Percentiles rank a stretch among this genome's conserved stretches.
Conservation (phyloP, 2,797 vertebrate species). For the Sebastes umbrosus region DNA sequence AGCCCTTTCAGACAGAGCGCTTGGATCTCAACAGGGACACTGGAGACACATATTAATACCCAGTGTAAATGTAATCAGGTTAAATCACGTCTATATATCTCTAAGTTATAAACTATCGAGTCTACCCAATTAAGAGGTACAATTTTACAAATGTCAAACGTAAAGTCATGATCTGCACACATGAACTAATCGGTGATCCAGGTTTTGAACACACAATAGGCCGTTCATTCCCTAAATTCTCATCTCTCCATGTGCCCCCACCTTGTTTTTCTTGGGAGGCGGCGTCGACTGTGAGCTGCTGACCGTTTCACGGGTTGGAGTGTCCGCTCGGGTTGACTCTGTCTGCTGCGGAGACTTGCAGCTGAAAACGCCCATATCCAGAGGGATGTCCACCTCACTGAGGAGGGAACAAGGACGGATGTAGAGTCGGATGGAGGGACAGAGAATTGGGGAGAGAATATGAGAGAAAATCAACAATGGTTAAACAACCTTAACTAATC, state of each 20-base stretch:
- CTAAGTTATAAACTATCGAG: not conserved
- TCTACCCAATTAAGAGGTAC: not conserved
- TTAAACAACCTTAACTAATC: not conserved
- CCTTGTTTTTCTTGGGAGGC: conserved; percentile 84
- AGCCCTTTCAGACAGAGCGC: too few relatives aligned
- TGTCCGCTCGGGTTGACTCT: conserved; percentile 73
- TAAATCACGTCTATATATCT: not conserved
- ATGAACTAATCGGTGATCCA: not conserved
- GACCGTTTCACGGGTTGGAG: conserved; percentile 77
- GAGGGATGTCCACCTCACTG: conserved; percentile 71
- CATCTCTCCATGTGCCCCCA: not conserved
- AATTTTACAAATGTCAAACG: not conserved
- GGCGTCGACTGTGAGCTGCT: conserved; percentile 83
- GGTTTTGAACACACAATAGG: not conserved
- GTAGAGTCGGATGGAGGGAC: not conserved
- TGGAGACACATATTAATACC: too few relatives aligned
- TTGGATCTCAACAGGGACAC: too few relatives aligned
- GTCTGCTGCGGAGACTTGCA: conserved; percentile 58
- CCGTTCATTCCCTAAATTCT: not conserved
- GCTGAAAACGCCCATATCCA: conserved; percentile 72
- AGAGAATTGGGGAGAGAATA: not conserved
- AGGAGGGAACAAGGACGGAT: not conserved
- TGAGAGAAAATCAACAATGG: not conserved
- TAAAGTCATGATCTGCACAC: not conserved
- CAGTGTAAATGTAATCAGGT: too few relatives aligned